Conservation (phyloP, 1,140 invertebrate species). For the Aethina tumida region DNA sequence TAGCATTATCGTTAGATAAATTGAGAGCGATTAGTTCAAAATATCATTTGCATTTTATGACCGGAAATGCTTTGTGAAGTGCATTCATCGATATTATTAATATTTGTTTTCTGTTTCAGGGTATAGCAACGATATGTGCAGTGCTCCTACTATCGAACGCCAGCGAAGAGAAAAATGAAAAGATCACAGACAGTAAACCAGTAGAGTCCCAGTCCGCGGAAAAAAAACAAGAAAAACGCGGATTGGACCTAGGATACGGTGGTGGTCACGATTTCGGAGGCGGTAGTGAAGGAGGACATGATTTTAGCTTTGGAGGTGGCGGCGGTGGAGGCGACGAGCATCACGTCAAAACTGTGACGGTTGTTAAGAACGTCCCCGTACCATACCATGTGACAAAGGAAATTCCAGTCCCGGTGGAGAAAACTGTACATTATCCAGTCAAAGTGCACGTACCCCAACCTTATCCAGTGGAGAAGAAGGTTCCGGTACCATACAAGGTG, state of each 20-base stretch:
- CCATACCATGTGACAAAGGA: conserved; percentile 34
- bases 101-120: conserved; percentile 19
- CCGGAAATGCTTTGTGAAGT: too few species aligned
- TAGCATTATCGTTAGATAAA: too few species aligned
- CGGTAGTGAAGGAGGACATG: conserved; percentile 12
- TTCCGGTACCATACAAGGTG: conserved; percentile 57
- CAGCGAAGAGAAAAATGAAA: conserved; percentile 38
- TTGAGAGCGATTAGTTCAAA: too few species aligned
- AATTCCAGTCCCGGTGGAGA: conserved; percentile 39
- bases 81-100: too few species aligned
- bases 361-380: conserved; percentile 55
- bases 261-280: conserved; percentile 44
- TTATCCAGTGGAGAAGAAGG: conserved; percentile 61
- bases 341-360: conserved; percentile 60
- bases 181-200: conserved; percentile 33
- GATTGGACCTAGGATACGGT: conserved; percentile 45
- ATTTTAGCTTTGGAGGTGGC: conserved; percentile 23
- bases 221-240: conserved; percentile 56
- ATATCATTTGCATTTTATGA: too few species aligned
- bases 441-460: conserved; percentile 46
- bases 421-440: conserved; percentile 52
- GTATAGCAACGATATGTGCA: conserved; percentile 40
- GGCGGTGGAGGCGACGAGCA: conserved; percentile 38
- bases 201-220: conserved; percentile 29
- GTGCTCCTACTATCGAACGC: conserved; percentile 40